Evolutionary conservation across 2,113 vertebrate species (phyloP).

Genomic region (Chaenogobius annularis): DNA sequence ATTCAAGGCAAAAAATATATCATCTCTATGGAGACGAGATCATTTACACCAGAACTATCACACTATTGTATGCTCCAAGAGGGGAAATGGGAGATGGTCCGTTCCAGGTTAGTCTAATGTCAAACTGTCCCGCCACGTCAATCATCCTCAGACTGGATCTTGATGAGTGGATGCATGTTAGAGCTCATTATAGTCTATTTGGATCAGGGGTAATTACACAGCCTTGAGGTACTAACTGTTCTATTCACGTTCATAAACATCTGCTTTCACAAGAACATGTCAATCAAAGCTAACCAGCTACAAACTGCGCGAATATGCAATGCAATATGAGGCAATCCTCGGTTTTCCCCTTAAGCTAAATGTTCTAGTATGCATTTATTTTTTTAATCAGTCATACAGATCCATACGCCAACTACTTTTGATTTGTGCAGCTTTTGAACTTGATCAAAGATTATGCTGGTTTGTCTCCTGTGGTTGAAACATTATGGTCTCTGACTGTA

Average conservation of each 20-base stretch:
- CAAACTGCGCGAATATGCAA: constrained; percentile 36
- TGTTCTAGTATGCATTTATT: neutral
- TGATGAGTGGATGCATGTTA: constrained; percentile 10
- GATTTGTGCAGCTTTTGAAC: neutral
- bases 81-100: constrained; percentile 21
- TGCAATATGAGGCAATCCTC: constrained; percentile 19
- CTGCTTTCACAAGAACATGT: constrained; percentile 27
- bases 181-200: constrained; percentile 31
- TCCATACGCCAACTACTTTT: neutral
- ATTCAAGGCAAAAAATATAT: no score
- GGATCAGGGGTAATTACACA: constrained; percentile 9
- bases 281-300: constrained; percentile 38
- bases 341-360: neutral
- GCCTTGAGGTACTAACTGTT: constrained; percentile 18
- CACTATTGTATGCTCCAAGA: no score
- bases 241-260: constrained; percentile 18
- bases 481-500: no score
- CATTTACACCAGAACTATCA: neutral
- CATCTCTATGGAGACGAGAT: no score
- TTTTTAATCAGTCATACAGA: neutral
- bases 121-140: constrained; percentile 24
- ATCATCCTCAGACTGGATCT: constrained; percentile 16
- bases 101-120: constrained; percentile 33
- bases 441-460: neutral
- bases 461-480: no score